A percentile compares a stretch with the other conserved stretches of the same genome.
Conservation (phyloP, 1,140 invertebrate genomes). For the Paraescarpia echinospica region DNA sequence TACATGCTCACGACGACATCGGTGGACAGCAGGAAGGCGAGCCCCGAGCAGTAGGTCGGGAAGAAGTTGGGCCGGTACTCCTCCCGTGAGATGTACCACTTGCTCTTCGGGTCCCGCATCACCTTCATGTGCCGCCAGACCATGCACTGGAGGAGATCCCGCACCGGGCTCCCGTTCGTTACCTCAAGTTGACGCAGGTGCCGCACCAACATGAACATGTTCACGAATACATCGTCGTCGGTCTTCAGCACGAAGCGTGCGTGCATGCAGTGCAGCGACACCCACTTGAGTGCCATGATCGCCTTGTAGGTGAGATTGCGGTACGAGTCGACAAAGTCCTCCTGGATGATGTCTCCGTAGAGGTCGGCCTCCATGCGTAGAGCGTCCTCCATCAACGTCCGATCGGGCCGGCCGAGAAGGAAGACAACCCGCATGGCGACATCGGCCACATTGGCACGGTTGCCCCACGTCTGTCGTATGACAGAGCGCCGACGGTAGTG, state of each 20-base stretch:
- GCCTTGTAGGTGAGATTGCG: slow-evolving; percentile 84
- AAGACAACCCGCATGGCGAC: slow-evolving; percentile 62
- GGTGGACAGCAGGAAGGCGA: slow-evolving; percentile 54
- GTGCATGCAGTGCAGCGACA: slow-evolving; percentile 66
- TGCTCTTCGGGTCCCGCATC: slow-evolving; percentile 52
- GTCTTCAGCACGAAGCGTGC: slow-evolving; percentile 62
- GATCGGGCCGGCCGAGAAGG: slow-evolving; percentile 65
- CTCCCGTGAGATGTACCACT: slow-evolving; percentile 56
- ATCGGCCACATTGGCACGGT: slow-evolving; percentile 33
- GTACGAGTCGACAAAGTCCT: slow-evolving; percentile 76
- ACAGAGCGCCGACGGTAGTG: slow-evolving; percentile 47
- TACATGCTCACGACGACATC: slow-evolving; percentile 53
- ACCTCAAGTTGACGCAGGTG: slow-evolving; percentile 28
- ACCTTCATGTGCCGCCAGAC: slow-evolving; percentile 49
- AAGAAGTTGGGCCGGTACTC: slow-evolving; percentile 56
- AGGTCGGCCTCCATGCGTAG: slow-evolving; percentile 65
- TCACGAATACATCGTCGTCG: slow-evolving; percentile 62
- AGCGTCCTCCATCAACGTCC: slow-evolving; percentile 53
- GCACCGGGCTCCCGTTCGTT: neutral
- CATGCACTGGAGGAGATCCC: slow-evolving; percentile 43
- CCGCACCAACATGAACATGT: slow-evolving; percentile 38
- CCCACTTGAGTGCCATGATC: slow-evolving; percentile 80
- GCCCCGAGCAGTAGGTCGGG: slow-evolving; percentile 60
- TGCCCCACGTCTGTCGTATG: slow-evolving; percentile 55
- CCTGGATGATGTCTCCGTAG: slow-evolving; percentile 74